Conservation (phyloP, 2,888 invertebrate species). For the Pyrrhia umbra region DNA sequence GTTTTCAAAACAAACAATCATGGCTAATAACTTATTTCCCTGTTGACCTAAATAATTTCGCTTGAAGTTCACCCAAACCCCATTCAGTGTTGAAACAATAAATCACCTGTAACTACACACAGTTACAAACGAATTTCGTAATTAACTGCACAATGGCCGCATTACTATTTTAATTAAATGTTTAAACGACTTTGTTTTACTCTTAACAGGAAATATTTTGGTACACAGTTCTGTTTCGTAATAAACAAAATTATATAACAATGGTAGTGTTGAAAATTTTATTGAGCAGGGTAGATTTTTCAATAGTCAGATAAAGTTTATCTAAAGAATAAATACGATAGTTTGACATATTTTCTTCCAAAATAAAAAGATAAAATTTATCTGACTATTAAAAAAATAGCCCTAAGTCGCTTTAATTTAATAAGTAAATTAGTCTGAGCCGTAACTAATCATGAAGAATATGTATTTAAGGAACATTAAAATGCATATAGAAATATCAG, state of each 20-base stretch:
- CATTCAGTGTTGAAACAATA: constrained; percentile 18
- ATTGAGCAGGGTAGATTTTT: neutral
- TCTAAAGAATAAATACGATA: too few species aligned
- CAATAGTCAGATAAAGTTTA: too few species aligned
- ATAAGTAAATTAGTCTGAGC: too few species aligned
- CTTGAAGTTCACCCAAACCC: constrained; percentile 7
- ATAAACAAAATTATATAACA: neutral
- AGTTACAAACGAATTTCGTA: constrained; percentile 17
- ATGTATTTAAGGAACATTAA: too few species aligned
- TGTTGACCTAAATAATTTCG: constrained; percentile 16
- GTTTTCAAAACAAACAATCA: neutral
- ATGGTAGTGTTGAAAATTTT: neutral
- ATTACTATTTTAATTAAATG: constrained; percentile 43
- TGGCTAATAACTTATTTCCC: constrained; percentile 3
- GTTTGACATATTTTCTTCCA: too few species aligned
- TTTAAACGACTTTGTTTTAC: constrained; percentile 1
- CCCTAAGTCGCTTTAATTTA: too few species aligned
- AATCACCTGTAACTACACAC: constrained; percentile 31
- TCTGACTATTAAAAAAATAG: too few species aligned
- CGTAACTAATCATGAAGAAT: too few species aligned
- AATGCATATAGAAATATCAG: too few species aligned
- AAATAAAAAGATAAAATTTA: too few species aligned
- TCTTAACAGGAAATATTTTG: neutral
- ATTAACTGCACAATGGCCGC: constrained; percentile 13
- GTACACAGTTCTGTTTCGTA: neutral